Evolutionary conservation across 92 coral and sea anemone species (phyloP).

Genomic region (Siderastrea siderea): DNA sequence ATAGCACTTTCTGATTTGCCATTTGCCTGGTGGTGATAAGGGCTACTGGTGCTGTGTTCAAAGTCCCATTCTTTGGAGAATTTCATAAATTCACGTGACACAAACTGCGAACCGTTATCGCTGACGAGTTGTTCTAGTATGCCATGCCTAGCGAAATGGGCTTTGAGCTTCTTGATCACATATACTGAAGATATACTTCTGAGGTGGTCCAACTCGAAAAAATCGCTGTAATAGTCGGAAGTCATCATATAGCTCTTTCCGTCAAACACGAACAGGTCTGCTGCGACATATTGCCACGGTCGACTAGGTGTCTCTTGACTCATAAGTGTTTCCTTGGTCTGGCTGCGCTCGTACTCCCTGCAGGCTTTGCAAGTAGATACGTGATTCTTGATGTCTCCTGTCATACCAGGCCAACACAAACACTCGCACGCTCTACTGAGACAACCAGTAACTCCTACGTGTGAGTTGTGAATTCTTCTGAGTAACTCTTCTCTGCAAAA

Average conservation of each 20-base stretch:
- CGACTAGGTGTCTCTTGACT: not conserved
- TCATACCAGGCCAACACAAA: constrained; percentile 45
- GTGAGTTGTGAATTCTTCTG: constrained; percentile 5
- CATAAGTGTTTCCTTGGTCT: constrained; percentile 29
- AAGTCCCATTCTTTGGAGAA: not conserved
- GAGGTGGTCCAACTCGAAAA: constrained; percentile 24
- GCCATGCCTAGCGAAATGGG: constrained; percentile 18
- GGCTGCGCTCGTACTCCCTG: constrained; percentile 46
- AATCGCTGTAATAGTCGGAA: constrained; percentile 12
- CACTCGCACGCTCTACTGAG: constrained; percentile 42
- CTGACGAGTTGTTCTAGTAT: constrained; percentile 17
- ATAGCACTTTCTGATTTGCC: no score
- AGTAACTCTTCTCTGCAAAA: constrained; percentile 14
- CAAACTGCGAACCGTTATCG: constrained; percentile 30
- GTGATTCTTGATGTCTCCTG: constrained; percentile 40
- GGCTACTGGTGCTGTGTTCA: no score
- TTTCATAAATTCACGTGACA: constrained; percentile 3
- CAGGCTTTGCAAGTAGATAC: not conserved
- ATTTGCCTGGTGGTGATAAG: no score
- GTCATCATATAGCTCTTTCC: constrained; percentile 23
- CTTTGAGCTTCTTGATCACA: constrained; percentile 22
- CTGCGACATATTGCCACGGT: constrained; percentile 15
- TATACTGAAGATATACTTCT: not conserved
- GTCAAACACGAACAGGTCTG: not conserved
- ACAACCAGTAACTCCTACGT: constrained; percentile 19